Percentiles rank a stretch among this genome's conserved stretches.
Evolutionary conservation across 2,797 vertebrate species (phyloP).

Genomic region (Protonibea diacanthus): DNA sequence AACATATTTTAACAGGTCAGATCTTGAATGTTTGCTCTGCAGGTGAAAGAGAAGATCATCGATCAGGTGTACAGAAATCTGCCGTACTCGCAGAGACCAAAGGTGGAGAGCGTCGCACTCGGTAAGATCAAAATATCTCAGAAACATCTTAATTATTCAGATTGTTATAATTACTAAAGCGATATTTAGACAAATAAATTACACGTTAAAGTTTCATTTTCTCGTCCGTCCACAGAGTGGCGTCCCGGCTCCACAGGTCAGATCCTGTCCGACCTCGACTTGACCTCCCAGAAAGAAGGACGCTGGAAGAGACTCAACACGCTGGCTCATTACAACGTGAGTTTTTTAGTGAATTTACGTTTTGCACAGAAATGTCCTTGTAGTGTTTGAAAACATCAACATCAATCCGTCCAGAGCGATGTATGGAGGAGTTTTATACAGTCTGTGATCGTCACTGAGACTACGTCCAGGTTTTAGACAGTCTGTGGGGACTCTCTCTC

Average conservation of each 20-base stretch:
- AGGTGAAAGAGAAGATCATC: slow-evolving; percentile 98
- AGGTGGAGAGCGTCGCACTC: slow-evolving; percentile 93
- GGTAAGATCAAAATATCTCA: slow-evolving; percentile 79
- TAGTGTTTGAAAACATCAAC: not conserved
- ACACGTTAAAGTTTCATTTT: not conserved
- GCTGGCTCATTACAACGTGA: slow-evolving; percentile 97
- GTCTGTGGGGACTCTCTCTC: too few species aligned
- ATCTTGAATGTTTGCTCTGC: not conserved
- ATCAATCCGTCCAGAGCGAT: too few species aligned
- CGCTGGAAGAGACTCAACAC: slow-evolving; percentile 96
- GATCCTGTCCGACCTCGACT: slow-evolving; percentile 96
- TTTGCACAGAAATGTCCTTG: not conserved
- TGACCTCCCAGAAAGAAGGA: slow-evolving; percentile 96
- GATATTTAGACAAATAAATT: not conserved
- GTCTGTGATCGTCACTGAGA: too few species aligned
- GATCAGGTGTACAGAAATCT: slow-evolving; percentile 96
- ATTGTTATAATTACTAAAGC: not conserved
- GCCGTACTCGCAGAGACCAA: slow-evolving; percentile 94
- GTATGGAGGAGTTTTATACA: too few species aligned
- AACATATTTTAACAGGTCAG: not conserved
- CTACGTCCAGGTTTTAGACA: too few species aligned
- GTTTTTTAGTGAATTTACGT: slow-evolving; percentile 44
- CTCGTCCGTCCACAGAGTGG: slow-evolving; percentile 88
- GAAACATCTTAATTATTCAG: not conserved
- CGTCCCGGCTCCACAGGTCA: slow-evolving; percentile 97